Evolutionary conservation across 2,113 vertebrate genomes (phyloP).

Genomic region (Prunella himalayana): DNA sequence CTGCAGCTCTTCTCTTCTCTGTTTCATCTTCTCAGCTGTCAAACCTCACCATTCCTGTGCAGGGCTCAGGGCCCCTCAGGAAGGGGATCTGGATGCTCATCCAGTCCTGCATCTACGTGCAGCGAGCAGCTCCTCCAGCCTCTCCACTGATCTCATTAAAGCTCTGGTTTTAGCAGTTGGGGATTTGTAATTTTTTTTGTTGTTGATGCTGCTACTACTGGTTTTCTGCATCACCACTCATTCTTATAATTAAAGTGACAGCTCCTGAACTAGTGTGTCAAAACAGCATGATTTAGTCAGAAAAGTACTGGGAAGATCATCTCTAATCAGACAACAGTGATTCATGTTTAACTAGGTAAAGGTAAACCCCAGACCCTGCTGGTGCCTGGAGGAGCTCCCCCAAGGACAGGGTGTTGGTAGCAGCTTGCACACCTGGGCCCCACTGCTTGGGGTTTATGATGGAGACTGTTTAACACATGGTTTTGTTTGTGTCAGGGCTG

Average conservation of each 20-base stretch:
- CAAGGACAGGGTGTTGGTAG: not conserved
- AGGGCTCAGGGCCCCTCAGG: not conserved
- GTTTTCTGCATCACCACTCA: slow-evolving; percentile 13
- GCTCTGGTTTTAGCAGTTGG: not conserved
- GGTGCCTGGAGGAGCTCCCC: not conserved
- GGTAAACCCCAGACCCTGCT: not conserved
- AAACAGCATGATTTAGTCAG: slow-evolving; percentile 29
- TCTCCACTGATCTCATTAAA: not conserved
- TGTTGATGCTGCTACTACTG: not conserved
- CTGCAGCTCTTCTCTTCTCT: not conserved
- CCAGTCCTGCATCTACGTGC: fast-evolving
- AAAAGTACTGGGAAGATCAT: slow-evolving; percentile 1
- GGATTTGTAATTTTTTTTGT: not conserved
- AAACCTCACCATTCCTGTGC: not conserved
- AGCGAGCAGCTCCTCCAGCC: not conserved
- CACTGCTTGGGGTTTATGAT: not conserved
- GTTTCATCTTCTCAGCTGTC: not conserved
- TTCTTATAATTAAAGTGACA: slow-evolving; percentile 42
- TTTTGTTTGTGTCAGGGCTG: not conserved
- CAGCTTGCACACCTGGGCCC: not conserved
- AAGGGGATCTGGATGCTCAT: not conserved
- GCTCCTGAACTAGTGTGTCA: slow-evolving; percentile 41
- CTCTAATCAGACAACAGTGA: not conserved
- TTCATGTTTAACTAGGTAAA: not conserved
- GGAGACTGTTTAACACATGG: not conserved